Base-by-base conservation (phyloP, 2,113 vertebrate species). In the Zapornia atra region DNA sequence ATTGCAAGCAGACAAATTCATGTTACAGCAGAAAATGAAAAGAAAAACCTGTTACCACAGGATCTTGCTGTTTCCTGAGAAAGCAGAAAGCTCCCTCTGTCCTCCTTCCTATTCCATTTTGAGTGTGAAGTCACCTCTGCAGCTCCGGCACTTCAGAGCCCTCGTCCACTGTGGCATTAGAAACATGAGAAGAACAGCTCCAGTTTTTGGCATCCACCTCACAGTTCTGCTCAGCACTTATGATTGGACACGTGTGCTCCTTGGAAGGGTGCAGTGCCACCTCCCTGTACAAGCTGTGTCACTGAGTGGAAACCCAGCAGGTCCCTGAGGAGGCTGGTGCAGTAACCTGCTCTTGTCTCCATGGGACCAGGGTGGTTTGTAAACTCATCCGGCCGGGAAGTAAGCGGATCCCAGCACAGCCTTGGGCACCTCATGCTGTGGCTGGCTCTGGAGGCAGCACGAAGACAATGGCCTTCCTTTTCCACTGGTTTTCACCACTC, bases 1-100 rank as follows among this genome's bases (percentile, higher is more conserved):
- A 15, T 40, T 72, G n/a, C 60, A 54, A 86, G 31, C 15, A 90
- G 26, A 4, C n/a, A 9, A 64, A 80, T 83, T 15, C 12, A 15
- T 57, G 40, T 60, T 71, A 24, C 61, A 53, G 78, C 48, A 93
- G 93, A 71, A 68, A 86, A 69, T 33, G 28, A 85, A 76, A 66
- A 42, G 40, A 24, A 77, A 72, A 63, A 16, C 21, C 34, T 36
- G 13, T 63, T 25, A 63, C 33, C 68, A 29, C 66, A 24, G 61
- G 25, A 13, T 69, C 77, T 34, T 21, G 38, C 28, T 34, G 4
- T 20, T 72, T 9, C 2, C 21, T 68, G 42, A 71, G 64, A 50
- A 24, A 46, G 70, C 82, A 92, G 69, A 53, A 91, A 94, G 69
- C 46, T 33, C 5, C 60, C 78, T 61, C 68, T 26, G 2, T 57